Evolutionary conservation across 2,888 invertebrate species (phyloP), one percentile per base, ranked within the genome.

Genomic region (Rhingia rostrata): DNA sequence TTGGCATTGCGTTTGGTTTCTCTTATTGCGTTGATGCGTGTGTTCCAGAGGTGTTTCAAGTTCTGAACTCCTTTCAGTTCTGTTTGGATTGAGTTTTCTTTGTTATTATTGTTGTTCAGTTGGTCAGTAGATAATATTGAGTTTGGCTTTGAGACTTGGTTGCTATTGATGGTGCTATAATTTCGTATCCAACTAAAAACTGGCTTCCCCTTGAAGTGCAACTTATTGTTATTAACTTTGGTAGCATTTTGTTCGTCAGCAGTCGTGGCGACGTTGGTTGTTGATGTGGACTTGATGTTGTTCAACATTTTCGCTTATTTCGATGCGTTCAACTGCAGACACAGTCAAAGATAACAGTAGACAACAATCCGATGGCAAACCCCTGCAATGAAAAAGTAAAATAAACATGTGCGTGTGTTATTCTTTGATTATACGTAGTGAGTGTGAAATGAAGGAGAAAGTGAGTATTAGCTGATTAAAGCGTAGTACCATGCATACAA

Each of bases 31-130:
- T 87, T 89, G 51, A 91, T 91, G 56, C 91, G 90, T 79, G 89
- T 90, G 86, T 91, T 91, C 92, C 92, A 92, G 79, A 92, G 88
- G 86, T 91, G 86, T 35, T 89, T 90, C 58, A 92, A 81, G 2
- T 89, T 89, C 87, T 91, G 91, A 33, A 92, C 92, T 35, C 92
- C 91, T 9, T 88, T 90, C 87, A 89, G 90, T 14, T 91, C 90
- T 58, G 89, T 88, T 22, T 81, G 80, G 41, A 32, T 67, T 6
- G 54, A 51, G 43, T 74, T 70, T 60, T 75, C 73, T 54, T 60
- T 64, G 70, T 78, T 79, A 72, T 86, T 41, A 7, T 41, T 83
- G 64, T 66, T 87, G 14, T 43, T 79, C 49, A 39, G 33, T 49
- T 73, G 86, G 63, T 81, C 86, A 72, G 30, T 51, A 41, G 64